Evolutionary conservation across 1,140 invertebrate genomes (phyloP).

Genomic region (Cylas formicarius): DNA sequence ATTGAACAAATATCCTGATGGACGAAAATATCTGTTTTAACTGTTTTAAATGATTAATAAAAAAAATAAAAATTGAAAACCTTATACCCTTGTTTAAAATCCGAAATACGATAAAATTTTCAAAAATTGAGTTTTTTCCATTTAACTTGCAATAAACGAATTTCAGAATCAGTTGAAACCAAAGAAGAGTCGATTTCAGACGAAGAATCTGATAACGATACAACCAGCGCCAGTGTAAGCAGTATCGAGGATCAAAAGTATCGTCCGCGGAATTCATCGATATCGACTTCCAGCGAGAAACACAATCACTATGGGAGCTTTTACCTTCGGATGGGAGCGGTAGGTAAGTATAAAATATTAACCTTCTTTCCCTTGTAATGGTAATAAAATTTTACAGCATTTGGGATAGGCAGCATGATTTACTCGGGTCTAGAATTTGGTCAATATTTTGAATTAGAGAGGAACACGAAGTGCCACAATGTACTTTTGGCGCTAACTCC

Average conservation of each 20-base stretch:
- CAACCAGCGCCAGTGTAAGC: constrained; percentile 44
- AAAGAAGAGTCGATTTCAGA: constrained; percentile 29
- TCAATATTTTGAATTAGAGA: constrained; percentile 85
- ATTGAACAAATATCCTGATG: no score
- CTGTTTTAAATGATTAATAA: no score
- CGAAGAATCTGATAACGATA: constrained; percentile 36
- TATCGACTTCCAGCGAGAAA: constrained; percentile 43
- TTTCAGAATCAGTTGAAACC: constrained; percentile 18
- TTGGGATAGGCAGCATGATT: constrained; percentile 78
- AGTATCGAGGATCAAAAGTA: constrained; percentile 42
- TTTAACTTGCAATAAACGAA: no score
- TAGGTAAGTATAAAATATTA: constrained; percentile 53
- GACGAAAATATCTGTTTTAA: no score
- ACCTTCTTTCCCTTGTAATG: constrained; percentile 2
- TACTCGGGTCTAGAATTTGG: constrained; percentile 91
- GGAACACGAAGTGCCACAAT: constrained; percentile 69
- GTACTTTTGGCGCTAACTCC: constrained; percentile 80
- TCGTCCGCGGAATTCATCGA: constrained; percentile 47
- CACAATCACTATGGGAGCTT: constrained; percentile 84
- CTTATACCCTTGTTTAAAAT: no score
- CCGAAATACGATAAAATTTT: no score
- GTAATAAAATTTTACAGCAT: constrained; percentile 51
- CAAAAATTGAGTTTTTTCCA: no score
- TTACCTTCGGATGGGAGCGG: constrained; percentile 87
- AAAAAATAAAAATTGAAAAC: no score